These are phyloP conservation scores for Bovichtus diacanthus DNA, from an alignment of 2,797 vertebrate genomes.

Conservation along the genomic window DNA sequence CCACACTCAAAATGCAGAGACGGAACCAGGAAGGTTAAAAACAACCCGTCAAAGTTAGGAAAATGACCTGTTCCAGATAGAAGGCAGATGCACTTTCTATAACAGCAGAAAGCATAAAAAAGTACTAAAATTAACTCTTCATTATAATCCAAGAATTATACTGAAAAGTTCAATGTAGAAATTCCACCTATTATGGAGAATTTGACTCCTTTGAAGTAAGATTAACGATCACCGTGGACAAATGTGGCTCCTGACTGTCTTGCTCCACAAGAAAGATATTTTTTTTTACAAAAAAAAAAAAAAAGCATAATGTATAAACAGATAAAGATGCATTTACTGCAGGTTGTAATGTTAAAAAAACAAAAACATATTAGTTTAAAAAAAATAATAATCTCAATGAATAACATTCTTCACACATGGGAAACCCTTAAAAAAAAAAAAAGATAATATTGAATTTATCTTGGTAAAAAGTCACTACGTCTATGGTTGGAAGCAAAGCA, in stretches of 20 bases:
- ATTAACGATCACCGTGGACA: neutral
- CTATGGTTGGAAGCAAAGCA: conserved; percentile 54
- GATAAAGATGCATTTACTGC: neutral
- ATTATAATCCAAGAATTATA: neutral
- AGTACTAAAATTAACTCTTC: conserved; percentile 1
- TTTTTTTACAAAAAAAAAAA: neutral
- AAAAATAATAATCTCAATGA: too few species aligned
- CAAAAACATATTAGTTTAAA: neutral
- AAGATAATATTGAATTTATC: neutral
- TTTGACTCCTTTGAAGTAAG: neutral
- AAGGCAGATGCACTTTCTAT: conserved; percentile 32
- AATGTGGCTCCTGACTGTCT: neutral
- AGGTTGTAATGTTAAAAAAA: neutral
- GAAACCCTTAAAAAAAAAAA: neutral
- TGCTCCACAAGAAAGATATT: neutral
- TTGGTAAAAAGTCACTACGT: neutral
- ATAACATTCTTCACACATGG: neutral
- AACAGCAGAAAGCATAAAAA: conserved; percentile 24
- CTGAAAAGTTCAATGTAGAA: neutral
- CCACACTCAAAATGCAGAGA: conserved; percentile 51
- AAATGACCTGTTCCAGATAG: conserved; percentile 52
- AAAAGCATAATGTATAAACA: neutral
- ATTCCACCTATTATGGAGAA: neutral
- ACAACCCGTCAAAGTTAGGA: conserved; percentile 31
- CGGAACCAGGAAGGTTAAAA: conserved; percentile 48